Evolutionary conservation across 2,888 invertebrate species (phyloP), one percentile per base, ranked within the genome.

Genomic region (Stenoptilia bipunctidactyla): DNA sequence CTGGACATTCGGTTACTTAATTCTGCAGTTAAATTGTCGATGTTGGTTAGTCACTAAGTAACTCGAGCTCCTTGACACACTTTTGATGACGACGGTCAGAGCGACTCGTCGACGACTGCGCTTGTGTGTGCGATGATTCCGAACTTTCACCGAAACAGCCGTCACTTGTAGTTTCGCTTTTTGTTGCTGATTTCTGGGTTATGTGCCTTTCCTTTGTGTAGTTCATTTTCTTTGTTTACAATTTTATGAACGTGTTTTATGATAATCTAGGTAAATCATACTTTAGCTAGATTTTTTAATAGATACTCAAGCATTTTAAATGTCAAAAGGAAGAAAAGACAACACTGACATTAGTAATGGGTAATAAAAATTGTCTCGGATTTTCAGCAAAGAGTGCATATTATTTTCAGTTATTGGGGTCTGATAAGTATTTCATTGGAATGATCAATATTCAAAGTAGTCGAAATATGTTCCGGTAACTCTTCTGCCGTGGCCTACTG

Each of bases 81-180:
- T 71, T 77, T 55, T 45, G 51, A 46, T 50, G 47, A 51, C 49
- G 55, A 20, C 20, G 20, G 55, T 64, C 66, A 70, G 68, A 66
- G 61, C 67, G 65, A 63, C 70, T 69, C 69, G 66, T 72, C 65
- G 57, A 58, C 53, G 56, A 49, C 57, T 50, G 48, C 41, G 48
- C 42, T 41, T 47, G 50, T 50, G 48, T 43, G 46, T 54, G 50
- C 60, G 61, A 60, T 72, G 75, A 75, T 75, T 69, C 61, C 61
- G 67, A 70, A 80, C 79, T 80, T 82, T 80, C 80, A 79, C 79
- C 76, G 47, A 56, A 74, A 74, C 67, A 59, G 56, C 52, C 56
- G 60, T 57, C 55, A 48, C 53, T 56, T 56, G 54, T 46, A 43
- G 51, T 51, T 56, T 60, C 57, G 59, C 56, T 61, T 63, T 58